Evolutionary conservation across 2,797 vertebrate species (phyloP).

Genomic region (Valencia hispanica): DNA sequence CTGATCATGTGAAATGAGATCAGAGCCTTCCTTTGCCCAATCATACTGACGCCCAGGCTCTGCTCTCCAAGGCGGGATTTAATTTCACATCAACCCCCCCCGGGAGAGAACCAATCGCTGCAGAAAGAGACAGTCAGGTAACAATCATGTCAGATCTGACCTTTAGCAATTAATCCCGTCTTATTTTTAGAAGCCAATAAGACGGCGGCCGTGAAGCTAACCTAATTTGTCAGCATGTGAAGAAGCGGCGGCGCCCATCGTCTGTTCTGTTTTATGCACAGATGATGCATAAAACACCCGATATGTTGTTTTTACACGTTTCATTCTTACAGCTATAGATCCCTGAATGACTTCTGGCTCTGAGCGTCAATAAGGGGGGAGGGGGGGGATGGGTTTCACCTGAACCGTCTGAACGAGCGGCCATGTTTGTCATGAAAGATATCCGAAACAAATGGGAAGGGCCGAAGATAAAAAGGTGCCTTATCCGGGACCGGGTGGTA

Average conservation of each 20-base stretch:
- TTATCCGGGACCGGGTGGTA: slow-evolving; percentile 39
- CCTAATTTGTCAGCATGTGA: slow-evolving; percentile 63
- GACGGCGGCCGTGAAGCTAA: slow-evolving; percentile 62
- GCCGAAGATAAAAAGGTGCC: slow-evolving; percentile 24
- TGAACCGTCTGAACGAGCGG: too few relatives aligned
- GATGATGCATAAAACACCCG: slow-evolving; percentile 12
- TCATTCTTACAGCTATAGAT: neutral
- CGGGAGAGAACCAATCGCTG: slow-evolving; percentile 57
- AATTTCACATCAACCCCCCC: slow-evolving; percentile 74
- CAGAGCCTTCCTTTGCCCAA: slow-evolving; percentile 60
- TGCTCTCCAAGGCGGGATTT: slow-evolving; percentile 70
- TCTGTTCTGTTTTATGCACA: too few relatives aligned
- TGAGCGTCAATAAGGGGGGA: slow-evolving; percentile 1
- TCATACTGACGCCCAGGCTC: slow-evolving; percentile 43
- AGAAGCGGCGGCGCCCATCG: slow-evolving; percentile 29
- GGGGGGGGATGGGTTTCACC: too few relatives aligned
- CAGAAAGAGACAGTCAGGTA: slow-evolving; percentile 72
- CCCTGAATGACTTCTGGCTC: neutral
- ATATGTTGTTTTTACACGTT: neutral
- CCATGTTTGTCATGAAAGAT: too few relatives aligned
- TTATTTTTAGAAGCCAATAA: slow-evolving; percentile 78
- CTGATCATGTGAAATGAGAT: slow-evolving; percentile 72
- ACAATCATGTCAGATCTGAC: slow-evolving; percentile 76
- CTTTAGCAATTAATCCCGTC: slow-evolving; percentile 79
- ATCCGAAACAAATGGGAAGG: slow-evolving; percentile 42